Evolutionary conservation across 2,888 invertebrate species (phyloP).

Genomic region (Orthonychiurus folsomi): DNA sequence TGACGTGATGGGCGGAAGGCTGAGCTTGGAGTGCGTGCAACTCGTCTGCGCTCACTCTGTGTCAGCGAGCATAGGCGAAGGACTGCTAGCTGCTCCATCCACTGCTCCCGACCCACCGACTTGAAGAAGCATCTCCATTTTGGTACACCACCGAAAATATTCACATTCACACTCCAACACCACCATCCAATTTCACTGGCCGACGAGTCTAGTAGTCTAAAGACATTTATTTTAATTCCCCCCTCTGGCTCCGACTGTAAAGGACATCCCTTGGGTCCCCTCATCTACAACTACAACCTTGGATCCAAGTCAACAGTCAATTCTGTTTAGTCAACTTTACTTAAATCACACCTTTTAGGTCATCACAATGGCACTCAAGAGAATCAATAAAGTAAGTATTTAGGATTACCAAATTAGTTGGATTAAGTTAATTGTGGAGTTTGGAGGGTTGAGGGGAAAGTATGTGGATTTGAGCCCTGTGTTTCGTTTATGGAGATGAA

Average conservation of each 20-base stretch:
- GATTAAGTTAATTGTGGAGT: not conserved
- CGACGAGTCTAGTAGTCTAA: not conserved
- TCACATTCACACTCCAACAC: not conserved
- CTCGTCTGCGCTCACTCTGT: too few species aligned
- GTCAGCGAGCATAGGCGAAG: too few species aligned
- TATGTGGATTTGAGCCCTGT: too few species aligned
- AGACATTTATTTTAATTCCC: not conserved
- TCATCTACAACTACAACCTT: not conserved
- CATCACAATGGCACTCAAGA: constrained; percentile 24
- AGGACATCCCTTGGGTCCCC: not conserved
- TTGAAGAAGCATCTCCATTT: constrained; percentile 9
- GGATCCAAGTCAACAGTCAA: not conserved
- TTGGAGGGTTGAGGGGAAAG: not conserved
- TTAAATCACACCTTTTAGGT: not conserved
- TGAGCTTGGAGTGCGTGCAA: too few species aligned
- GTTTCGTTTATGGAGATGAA: not conserved
- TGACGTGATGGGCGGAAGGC: too few species aligned
- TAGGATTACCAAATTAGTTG: not conserved
- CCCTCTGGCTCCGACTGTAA: not conserved
- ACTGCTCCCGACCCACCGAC: too few species aligned
- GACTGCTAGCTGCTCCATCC: too few species aligned
- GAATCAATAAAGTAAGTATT: constrained; percentile 25
- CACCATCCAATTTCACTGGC: not conserved
- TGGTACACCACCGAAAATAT: not conserved
- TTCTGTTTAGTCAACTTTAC: constrained; percentile 7